Evolutionary conservation across 1,140 invertebrate genomes (phyloP), one percentile per base, ranked within the genome.

Genomic region (Drosophila kurseongensis): DNA sequence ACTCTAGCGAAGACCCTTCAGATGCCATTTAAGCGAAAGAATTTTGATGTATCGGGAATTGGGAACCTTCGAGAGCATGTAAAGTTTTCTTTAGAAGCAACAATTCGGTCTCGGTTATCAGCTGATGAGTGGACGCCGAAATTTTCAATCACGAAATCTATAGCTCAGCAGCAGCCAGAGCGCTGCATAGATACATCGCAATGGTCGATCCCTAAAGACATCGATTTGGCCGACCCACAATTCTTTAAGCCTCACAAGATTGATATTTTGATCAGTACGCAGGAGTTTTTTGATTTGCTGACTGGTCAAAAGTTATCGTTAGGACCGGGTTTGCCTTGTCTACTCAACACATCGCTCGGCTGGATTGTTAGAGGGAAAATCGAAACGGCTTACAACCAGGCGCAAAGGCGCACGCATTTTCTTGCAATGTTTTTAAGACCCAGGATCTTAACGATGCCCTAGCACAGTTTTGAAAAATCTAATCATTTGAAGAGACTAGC

Each of bases 341-440:
- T 44, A 16, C 13, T 44, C 41, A 44, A 18, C 41, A 16, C 14
- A 44, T 44, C n/a, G 41, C 41, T 44, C 8, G 41, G n/a, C 41
- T 44, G 41, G 42, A 45, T 45, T 45, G 41, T 7, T 42, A 14
- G 14, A 16, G 7, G 48, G 32, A 62, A 61, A 50, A 32, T 14
- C 27, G 8, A 32, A 18, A 42, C 41, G 41, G 14, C n/a, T 42
- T 42, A 32, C 13, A 50, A 50, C 7, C 42, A 18, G 42, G 42
- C 2, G 41, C 9, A 45, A 10, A 12, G 9, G 42, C 14, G n/a
- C 41, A 12, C 16, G 14, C 9, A 45, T 45, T 45, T 23, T 45
- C 42, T 9, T 45, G 42, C 23, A 23, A 23, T 23, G 23, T 23
- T 23, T 23, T 23, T 14, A 42, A 42, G 41, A 42, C 23, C 23